A percentile compares a stretch with the other conserved stretches of the same genome.
Conservation (phyloP, 2,888 invertebrate genomes). For the Terebella lapidaria region DNA sequence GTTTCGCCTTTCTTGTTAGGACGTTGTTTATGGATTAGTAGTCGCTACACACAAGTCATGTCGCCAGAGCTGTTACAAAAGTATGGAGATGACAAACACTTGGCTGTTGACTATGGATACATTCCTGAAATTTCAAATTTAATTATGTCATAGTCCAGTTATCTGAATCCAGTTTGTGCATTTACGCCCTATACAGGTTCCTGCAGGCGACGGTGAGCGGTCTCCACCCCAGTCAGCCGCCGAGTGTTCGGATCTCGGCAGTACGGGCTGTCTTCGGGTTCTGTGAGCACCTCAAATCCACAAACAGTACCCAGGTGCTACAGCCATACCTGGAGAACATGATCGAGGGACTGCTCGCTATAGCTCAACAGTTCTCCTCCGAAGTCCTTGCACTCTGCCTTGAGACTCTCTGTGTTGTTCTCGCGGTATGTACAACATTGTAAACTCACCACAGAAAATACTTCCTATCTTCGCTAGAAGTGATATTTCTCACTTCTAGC, state of each 20-base stretch:
- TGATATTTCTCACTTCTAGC: no score
- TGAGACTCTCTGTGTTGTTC: slow-evolving; percentile 58
- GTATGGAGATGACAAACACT: slow-evolving; percentile 37
- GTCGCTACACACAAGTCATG: slow-evolving; percentile 57
- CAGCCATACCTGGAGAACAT: slow-evolving; percentile 56
- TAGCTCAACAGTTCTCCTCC: slow-evolving; percentile 58
- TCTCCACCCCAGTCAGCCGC: slow-evolving; percentile 57
- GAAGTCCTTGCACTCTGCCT: slow-evolving; percentile 58
- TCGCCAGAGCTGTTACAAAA: slow-evolving; percentile 55
- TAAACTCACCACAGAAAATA: no score
- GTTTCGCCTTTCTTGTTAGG: slow-evolving; percentile 58
- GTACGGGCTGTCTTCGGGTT: slow-evolving; percentile 58
- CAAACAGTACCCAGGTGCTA: slow-evolving; percentile 52
- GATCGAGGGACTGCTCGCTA: slow-evolving; percentile 58
- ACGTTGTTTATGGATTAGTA: slow-evolving; percentile 60
- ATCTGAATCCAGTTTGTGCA: no score
- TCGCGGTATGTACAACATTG: slow-evolving; percentile 55
- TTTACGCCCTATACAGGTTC: no score
- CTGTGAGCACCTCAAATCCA: slow-evolving; percentile 58
- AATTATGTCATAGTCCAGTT: no score
- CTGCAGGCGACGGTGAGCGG: slow-evolving; percentile 60
- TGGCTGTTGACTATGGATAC: no score
- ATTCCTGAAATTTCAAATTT: no score
- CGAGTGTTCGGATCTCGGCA: slow-evolving; percentile 59
- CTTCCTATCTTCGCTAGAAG: no score